Base-by-base conservation (phyloP, 2,797 vertebrate species). In the Chelon auratus region DNA sequence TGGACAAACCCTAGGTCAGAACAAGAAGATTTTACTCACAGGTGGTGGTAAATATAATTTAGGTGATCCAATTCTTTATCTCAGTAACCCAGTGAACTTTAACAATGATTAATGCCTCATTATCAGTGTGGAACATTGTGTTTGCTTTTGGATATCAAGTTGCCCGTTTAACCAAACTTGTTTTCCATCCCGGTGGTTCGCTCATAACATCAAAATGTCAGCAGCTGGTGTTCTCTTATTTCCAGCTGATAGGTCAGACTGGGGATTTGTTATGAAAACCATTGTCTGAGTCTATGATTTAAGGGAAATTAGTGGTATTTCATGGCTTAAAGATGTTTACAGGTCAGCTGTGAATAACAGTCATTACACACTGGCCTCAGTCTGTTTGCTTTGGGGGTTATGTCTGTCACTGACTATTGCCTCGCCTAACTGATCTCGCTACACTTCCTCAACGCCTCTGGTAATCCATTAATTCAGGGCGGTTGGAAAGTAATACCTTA, bases 381-480 rank as follows among this genome's bases (percentile, higher is more conserved):
- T 52, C n/a, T 79, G 81, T 90, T 87, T 86, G 83, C 80, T 87
- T 61, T 75, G 53, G 51, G 48, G 70, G 68, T 51, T 61, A 52
- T 65, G 48, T 67, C 54, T 62, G 58, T 76, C 60, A 13, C 72
- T 15, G 37, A 61, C 37, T 60, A 68, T 6, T 54, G 68, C 65
- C 56, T 81, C 78, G 50, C 45, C 74, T 72, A 50, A 64, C 52
- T 33, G 75, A 82, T 79, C 74, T 55, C 40, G 51, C 78, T 54
- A 72, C 82, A 57, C 71, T 57, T 60, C 69, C 62, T 33, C 57
- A 18, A 2, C 1, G 15, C 56, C 83, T 72, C 82, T 78, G 75
- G 71, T 78, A 62, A 91, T 86, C 71, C 77, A 80, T 82, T 77
- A 82, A 84, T 57, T 47, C 72, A 52, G 68, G 52, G 50, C 77